Evolutionary conservation across 1,140 invertebrate genomes (phyloP).

Genomic region (Chironomus striatipennis): DNA sequence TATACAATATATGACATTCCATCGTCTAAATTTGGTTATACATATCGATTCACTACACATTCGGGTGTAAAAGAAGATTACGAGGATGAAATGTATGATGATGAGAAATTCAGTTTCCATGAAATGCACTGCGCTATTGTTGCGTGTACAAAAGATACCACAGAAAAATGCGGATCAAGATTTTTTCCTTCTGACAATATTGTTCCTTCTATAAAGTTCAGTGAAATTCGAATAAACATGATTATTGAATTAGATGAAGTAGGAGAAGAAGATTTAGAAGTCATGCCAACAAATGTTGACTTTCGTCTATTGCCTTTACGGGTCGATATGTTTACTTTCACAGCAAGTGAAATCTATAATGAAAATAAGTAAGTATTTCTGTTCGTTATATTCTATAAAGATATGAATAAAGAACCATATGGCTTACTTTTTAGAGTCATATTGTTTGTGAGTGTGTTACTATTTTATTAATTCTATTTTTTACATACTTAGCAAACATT

Average conservation of each 20-base stretch:
- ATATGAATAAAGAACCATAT: no score
- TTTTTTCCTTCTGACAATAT: background rate
- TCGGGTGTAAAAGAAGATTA: background rate
- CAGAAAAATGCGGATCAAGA: background rate
- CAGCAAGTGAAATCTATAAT: background rate
- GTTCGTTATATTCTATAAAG: no score
- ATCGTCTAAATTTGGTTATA: background rate
- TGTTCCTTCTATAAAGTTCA: background rate
- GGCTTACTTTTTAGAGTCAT: no score
- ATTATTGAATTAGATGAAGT: background rate
- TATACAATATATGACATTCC: background rate
- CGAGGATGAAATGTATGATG: background rate
- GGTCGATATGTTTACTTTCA: background rate
- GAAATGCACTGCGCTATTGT: slow-evolving; percentile 10
- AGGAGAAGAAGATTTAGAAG: background rate
- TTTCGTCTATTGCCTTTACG: background rate
- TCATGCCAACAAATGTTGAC: slow-evolving; percentile 10
- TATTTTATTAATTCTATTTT: background rate
- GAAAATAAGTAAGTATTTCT: background rate
- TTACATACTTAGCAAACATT: background rate
- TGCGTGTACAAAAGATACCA: background rate
- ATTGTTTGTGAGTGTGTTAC: no score
- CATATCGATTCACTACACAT: background rate
- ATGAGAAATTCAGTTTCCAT: background rate
- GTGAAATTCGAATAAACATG: background rate